A percentile compares a stretch with the other conserved stretches of the same genome.
Conservation (phyloP, 2,888 invertebrate genomes). For the Catocala sponsa region DNA sequence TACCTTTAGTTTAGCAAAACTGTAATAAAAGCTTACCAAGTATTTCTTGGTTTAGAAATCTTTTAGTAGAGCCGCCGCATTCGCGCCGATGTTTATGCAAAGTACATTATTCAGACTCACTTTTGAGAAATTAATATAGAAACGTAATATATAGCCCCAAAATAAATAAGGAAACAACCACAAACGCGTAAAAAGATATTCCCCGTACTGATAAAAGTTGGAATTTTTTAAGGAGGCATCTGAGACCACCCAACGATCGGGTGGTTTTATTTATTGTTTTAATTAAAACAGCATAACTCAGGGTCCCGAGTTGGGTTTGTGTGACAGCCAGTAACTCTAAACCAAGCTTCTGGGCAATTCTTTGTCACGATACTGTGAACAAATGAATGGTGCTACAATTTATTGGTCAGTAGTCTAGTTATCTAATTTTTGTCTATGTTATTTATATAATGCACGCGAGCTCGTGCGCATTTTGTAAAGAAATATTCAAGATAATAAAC, state of each 20-base stretch:
- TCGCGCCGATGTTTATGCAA: no score
- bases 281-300: slow-evolving; percentile 85
- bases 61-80: no score
- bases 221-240: slow-evolving; percentile 72
- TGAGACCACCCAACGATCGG: slow-evolving; percentile 76
- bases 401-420: slow-evolving; percentile 9
- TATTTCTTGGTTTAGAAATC: no score
- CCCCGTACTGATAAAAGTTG: slow-evolving; percentile 68
- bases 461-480: no score
- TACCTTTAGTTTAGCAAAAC: no score
- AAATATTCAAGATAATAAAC: no score
- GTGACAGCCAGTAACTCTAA: slow-evolving; percentile 77
- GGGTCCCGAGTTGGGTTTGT: slow-evolving; percentile 66
- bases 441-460: neutral
- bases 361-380: slow-evolving; percentile 43
- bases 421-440: neutral
- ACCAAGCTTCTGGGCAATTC: slow-evolving; percentile 68
- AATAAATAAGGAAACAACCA: slow-evolving; percentile 45
- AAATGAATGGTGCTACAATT: slow-evolving; percentile 9
- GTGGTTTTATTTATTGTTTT: slow-evolving; percentile 81
- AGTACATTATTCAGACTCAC: neutral
- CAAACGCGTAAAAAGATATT: slow-evolving; percentile 57
- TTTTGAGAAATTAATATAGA: neutral
- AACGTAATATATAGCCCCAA: neutral
- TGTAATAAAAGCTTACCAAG: no score